Percentiles rank a stretch among this genome's conserved stretches.
Evolutionary conservation across 1,140 invertebrate genomes (phyloP).

Genomic region (Meteorus sp.): DNA sequence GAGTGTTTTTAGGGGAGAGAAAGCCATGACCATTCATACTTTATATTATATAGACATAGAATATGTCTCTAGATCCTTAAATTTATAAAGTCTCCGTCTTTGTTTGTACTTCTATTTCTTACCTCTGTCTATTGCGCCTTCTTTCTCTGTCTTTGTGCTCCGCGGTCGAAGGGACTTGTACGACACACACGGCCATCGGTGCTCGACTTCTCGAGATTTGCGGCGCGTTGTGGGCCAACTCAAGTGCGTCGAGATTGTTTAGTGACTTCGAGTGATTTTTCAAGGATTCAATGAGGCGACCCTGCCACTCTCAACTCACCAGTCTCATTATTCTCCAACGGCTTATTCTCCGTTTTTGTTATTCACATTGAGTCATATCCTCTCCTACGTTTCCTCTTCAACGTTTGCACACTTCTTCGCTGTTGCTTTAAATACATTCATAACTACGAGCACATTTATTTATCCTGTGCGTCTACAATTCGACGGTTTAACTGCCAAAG

Average conservation of each 20-base stretch:
- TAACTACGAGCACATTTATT: no score
- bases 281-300: constrained; percentile 19
- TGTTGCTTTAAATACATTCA: no score
- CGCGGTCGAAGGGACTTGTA: no score
- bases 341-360: background rate
- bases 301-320: constrained; percentile 5
- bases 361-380: constrained; percentile 1
- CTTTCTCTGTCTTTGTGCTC: background rate
- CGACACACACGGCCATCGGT: background rate
- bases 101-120: constrained; percentile 10
- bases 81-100: no score
- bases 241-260: constrained; percentile 43
- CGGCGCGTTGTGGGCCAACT: constrained; percentile 34
- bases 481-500: no score
- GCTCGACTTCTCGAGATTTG: constrained; percentile 1
- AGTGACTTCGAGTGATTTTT: constrained; percentile 42
- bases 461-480: no score
- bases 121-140: background rate
- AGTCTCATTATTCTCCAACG: background rate
- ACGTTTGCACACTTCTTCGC: no score
- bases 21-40: constrained; percentile 3
- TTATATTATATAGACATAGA: background rate
- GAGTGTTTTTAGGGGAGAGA: background rate
- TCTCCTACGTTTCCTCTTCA: background rate
- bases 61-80: constrained; percentile 18